Evolutionary conservation across 2,797 vertebrate genomes (phyloP), one percentile per base, ranked within the genome.

Genomic region (Phyllotis vaccarum): DNA sequence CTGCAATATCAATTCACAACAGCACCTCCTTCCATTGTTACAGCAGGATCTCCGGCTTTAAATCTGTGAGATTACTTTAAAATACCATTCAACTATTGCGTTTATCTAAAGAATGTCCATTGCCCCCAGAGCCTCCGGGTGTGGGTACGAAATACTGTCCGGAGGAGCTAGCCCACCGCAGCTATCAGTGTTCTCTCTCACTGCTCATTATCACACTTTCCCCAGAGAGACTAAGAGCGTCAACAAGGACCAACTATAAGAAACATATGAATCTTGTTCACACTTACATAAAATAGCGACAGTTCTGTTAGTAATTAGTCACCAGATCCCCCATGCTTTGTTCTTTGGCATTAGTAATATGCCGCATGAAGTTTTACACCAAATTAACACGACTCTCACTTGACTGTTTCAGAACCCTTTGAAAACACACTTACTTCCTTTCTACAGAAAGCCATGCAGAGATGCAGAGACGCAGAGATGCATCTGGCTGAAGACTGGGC

Each of bases 261-360:
- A 97, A 70, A 96, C 92, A 95, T 93, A 92, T 80, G 93, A 90
- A 90, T 6, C 89, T 92, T 97, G 97, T 82, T 97, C 96, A 96
- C 94, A 94, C 86, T 94, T 97, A 72, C 89, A 96, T 74, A 83
- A 97, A 98, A 91, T 93, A 97, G 54, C 31, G 54, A 88, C 96
- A 89, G 52, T 94, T 94, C 92, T 97, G 83, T 93, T 95, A 97
- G 80, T 93, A 96, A 97, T 97, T 96, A 95, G 83, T 96, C 96
- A 95, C 90, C 97, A 97, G 91, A 95, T 72, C 82, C 91, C 27
- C 86, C 22, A 90, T 70, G 82, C 86, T 97, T 97, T 92, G 75
- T 97, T 96, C 96, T 93, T 76, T 89, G 76, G 90, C 96, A 86
- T 93, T 93, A 89, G 70, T 80, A 96, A 97, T 79, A 85, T 0